Evolutionary conservation across 1,140 invertebrate genomes (phyloP), one percentile per base, ranked within the genome.

Genomic region (Nephila pilipes): DNA sequence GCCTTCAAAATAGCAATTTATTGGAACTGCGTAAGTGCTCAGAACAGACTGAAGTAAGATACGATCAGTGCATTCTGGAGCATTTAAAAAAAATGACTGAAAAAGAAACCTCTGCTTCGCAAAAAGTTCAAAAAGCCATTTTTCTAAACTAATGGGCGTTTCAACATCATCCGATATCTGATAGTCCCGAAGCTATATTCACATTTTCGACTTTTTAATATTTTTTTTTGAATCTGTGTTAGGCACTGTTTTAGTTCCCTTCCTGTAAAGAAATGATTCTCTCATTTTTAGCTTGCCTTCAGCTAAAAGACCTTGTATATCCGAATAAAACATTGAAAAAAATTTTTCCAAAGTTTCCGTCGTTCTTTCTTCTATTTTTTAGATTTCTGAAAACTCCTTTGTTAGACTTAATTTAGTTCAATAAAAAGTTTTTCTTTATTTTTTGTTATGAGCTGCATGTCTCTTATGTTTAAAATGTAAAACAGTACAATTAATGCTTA

Each of bases 141-240:
- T 81, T 81, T 81, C 38, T 16, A 81, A 81, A 81, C 38, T 81
- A 81, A 81, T 54, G 80, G 46, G 80, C 80, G n/a, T 81, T 81
- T 81, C 80, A 81, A 81, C 80, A 81, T 81, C 80, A n/a, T 55
- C 36, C 18, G 80, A 81, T 81, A 81, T n/a, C 36, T n/a, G 38
- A 54, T 55, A 81, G 80, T 54, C 80, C 80, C 54, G 46, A 5
- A 81, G 80, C 80, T 46, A 81, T n/a, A 20, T 5, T 25, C 20
- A 14, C 20, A 54, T 81, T 22, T 81, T 54, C 10, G 1, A 5
- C 5, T 54, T 81, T 81, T 81, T 79, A n/a, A n/a, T 20, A 4
- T 22, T 80, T 2, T 22, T 46, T 54, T 54, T 25, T 18, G 6
- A 54, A 81, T 81, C 46, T 55, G 5, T 25, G 25, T 29, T 10